Base-by-base conservation (phyloP, 92 coral and sea anemone genomes). In the Virgularia gustaviana region DNA sequence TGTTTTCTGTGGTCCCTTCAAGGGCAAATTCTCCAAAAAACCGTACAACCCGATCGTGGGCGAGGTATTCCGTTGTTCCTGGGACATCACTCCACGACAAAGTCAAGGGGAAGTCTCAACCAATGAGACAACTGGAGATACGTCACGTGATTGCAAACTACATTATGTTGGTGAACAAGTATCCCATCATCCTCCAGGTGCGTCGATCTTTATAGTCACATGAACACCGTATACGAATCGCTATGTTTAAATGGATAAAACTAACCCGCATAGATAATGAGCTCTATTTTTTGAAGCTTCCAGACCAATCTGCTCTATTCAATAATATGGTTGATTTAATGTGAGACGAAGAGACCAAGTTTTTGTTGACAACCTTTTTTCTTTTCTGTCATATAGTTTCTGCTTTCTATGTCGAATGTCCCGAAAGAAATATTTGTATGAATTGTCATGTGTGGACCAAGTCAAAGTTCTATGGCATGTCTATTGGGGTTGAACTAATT, bases 171-270 rank as follows among this genome's bases (percentile, higher is more conserved):
- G 96, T 23, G 98, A 92, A 72, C 98, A 92, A 77, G 81, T 92
- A 24, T 92, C 98, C 60, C 98, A 92, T 84, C 98, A 92, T 73
- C 98, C 98, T 25, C 98, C 98, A 60, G 89, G 98, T 92, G 71
- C 83, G 90, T 70, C 38, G 9, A 8, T 5, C 25, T 27, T 23
- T 4, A 8, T 23, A 44, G 16, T 29, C 41, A 58, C 13, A 32
- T 58, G 29, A 13, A 8, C 3, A 43, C 2, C 1, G n/a, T 43
- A 43, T 5, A 13, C 0, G n/a, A 43, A 43, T 1, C 20, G 13
- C 13, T n/a, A n/a, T n/a, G n/a, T n/a, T n/a, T n/a, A n/a, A n/a
- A n/a, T n/a, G n/a, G n/a, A n/a, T n/a, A n/a, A n/a, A n/a, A n/a
- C n/a, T n/a, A n/a, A n/a, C n/a, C n/a, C n/a, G n/a, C n/a, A n/a